Base-by-base conservation (phyloP, 2,888 invertebrate species). In the Pycnomerus fuliginosus region DNA sequence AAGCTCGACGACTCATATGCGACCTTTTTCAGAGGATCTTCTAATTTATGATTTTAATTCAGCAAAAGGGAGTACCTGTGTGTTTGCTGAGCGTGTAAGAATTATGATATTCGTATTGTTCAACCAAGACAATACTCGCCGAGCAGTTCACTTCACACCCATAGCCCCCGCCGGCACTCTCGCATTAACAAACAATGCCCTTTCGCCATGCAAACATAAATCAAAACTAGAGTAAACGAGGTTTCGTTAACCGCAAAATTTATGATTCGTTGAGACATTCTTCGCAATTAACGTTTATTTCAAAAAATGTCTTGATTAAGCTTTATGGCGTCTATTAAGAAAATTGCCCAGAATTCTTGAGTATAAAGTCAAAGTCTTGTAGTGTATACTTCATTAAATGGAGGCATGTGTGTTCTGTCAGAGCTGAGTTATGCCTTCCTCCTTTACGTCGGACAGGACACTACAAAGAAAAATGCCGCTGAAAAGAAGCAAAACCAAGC, bases 341-440 rank as follows among this genome's bases (percentile, higher is more conserved):
- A n/a, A n/a, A n/a, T n/a, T n/a, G n/a, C n/a, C n/a, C n/a, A n/a
- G n/a, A n/a, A n/a, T n/a, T n/a, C n/a, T n/a, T n/a, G n/a, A n/a
- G n/a, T n/a, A n/a, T n/a, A n/a, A n/a, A n/a, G n/a, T n/a, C n/a
- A n/a, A n/a, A 34, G 34, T 39, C 45, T 35, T 45, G 45, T 30
- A 31, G 39, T 30, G 17, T 35, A n/a, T n/a, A 32, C 45, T 45
- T 45, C 45, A 45, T 45, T 45, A 62, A 59, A 58, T 54, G 52
- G 56, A 65, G 62, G 64, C 66, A 65, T 68, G 67, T 68, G 67
- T 62, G 62, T 63, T 59, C 56, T 64, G 67, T 67, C 67, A 63
- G 55, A 37, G 54, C 55, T 62, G 66, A 68, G 58, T 66, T 67
- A 68, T 67, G 64, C 60, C 64, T 68, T 68, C 67, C 68, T 67